phyloP scores from a whole-genome alignment of 2,797 vertebrate genomes.

The Pygocentrus nattereri region DNA sequence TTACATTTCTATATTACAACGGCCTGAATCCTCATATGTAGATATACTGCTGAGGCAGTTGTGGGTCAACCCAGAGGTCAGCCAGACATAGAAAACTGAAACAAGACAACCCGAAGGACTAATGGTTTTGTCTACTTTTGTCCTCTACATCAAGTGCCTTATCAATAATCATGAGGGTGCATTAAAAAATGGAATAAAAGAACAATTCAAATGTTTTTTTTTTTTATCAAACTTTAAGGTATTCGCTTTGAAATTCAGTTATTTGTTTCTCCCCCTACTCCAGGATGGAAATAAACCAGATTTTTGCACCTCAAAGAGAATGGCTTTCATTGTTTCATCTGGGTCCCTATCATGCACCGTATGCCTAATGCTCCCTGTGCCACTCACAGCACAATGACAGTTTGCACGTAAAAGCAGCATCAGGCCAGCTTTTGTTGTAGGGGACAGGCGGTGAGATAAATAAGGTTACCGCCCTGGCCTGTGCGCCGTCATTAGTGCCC shows the following conservation, averaged over 20 bases:
- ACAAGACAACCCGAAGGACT: too few relatives aligned
- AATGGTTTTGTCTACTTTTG: neutral
- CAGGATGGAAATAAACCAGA: conserved; percentile 55
- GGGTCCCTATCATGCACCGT: conserved; percentile 46
- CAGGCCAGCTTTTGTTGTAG: conserved; percentile 35
- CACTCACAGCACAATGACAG: conserved; percentile 17
- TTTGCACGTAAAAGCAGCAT: conserved; percentile 10
- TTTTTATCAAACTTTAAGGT: conserved; percentile 60
- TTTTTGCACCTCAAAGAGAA: conserved; percentile 68
- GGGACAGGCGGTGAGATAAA: conserved; percentile 43
- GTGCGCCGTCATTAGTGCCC: conserved; percentile 55
- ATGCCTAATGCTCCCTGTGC: conserved; percentile 20
- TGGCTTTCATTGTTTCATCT: conserved; percentile 34
- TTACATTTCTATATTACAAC: neutral
- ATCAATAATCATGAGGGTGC: conserved; percentile 7
- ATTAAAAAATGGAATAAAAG: conserved; percentile 46
- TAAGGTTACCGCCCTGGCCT: conserved; percentile 45
- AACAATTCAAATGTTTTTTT: conserved; percentile 6
- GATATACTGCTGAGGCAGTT: neutral
- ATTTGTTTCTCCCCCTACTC: conserved; percentile 54
- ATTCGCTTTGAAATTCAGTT: conserved; percentile 58
- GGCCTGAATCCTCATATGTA: too few relatives aligned
- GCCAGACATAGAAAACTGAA: neutral
- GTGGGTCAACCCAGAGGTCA: neutral
- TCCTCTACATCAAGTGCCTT: neutral